phyloP scores from a whole-genome alignment of 2,113 vertebrate species.

The Ploceus nigricollis region DNA sequence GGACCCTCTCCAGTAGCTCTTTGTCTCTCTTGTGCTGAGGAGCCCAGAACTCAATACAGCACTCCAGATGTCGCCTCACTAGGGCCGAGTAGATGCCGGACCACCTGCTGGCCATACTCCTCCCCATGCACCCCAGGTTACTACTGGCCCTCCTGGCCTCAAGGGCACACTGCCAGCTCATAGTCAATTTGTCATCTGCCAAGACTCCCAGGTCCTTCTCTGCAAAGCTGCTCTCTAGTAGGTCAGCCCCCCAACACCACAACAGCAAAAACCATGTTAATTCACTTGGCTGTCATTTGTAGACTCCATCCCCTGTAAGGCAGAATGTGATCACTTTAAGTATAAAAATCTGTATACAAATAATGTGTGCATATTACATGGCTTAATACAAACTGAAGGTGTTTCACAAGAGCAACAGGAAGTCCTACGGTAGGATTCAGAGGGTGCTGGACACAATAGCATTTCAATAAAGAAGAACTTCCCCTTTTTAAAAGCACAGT shows the following conservation, averaged over 20 bases:
- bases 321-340: not conserved
- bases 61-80: not conserved
- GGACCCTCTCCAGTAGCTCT: not conserved
- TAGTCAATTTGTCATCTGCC: not conserved
- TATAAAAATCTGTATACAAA: not conserved
- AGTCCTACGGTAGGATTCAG: not conserved
- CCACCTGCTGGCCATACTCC: not conserved
- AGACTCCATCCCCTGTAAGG: not conserved
- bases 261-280: not conserved
- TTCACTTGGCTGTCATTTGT: not conserved
- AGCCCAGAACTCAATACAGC: not conserved
- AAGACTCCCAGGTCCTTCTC: not conserved
- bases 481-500: not conserved
- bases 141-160: too few relatives aligned
- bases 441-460: not conserved
- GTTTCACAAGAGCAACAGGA: not conserved
- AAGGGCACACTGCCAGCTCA: not conserved
- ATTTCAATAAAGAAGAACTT: not conserved
- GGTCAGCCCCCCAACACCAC: not conserved
- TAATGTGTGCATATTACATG: fast-evolving
- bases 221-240: not conserved
- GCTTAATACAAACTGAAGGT: not conserved
- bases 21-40: too few relatives aligned
- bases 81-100: not conserved
- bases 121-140: not conserved